Evolutionary conservation across 2,113 vertebrate species (phyloP), one percentile per base, ranked within the genome.

Genomic region (Cnemophilus loriae): DNA sequence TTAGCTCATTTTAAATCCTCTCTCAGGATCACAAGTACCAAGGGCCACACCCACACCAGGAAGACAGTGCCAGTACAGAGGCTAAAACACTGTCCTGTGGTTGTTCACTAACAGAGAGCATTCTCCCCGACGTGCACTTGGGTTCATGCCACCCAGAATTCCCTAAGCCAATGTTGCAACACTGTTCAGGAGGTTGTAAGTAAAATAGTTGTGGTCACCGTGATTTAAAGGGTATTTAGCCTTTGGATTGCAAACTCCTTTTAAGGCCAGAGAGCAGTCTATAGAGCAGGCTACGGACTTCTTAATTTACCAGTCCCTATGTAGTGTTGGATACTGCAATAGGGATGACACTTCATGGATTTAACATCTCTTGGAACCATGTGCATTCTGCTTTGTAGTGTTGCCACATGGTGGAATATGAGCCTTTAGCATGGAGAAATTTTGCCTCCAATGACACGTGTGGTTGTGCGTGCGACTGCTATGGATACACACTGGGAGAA

Each of bases 391-490:
- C 13, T 60, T 74, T 63, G 14, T 8, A 49, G 15, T 42, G n/a
- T 23, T 73, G 37, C 19, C 44, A 53, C 18, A 10, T 2, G 7
- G 10, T 32, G 10, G 3, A 73, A 41, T 77, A 73, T 35, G 27
- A 71, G 39, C 19, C 39, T 44, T 41, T 33, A 63, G 16, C 30
- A 6, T 9, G 56, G 46, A 59, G 47, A 47, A 84, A 46, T 27
- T 73, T 18, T 50, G 22, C 28, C 35, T 75, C 27, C 16, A 23
- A 50, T 11, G 14, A 44, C 14, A 6, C 0, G 0, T 13, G 46
- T 6, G 9, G 16, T 3, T 46, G 15, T 69, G 20, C 1, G 0
- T 50, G 76, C 63, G 69, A 52, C 15, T 63, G 12, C 32, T 78
- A 3, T 9, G 24, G 33, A 26, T 30, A 49, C 27, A 27, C 6